Evolutionary conservation across 2,888 invertebrate species (phyloP), one percentile per base, ranked within the genome.

Genomic region (Scotopteryx bipunctaria): DNA sequence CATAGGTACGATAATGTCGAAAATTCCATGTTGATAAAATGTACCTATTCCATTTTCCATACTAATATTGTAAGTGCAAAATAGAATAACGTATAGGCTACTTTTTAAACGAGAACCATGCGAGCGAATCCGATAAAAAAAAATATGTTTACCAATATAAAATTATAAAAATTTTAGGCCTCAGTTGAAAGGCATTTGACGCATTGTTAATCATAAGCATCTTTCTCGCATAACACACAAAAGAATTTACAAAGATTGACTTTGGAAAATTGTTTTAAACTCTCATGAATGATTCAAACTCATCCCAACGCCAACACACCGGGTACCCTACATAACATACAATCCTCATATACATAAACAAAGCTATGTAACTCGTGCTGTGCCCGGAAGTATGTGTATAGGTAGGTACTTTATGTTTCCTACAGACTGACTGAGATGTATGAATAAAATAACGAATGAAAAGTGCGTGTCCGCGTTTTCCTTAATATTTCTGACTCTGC

Each of bases 371-470:
- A n/a, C 8, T 25, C n/a, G n/a, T 6, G 5, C 4, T 33, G 13
- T 25, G 25, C 32, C 6, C 8, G 11, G 9, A 29, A 2, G 6
- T 16, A 5, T 29, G 37, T 31, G 31, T 31, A 31, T 31, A 21
- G n/a, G n/a, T n/a, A n/a, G n/a, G n/a, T 29, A 31, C 49, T 50
- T 43, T 49, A 55, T 58, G 57, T 63, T 55, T 61, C 44, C 64
- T 54, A 56, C 56, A 42, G 59, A 63, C 64, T 64, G 49, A 64
- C 59, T 41, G 45, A 55, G 61, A 33, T 31, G 47, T 45, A 64
- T 72, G 70, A 73, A 73, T 72, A 73, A n/a, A 71, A 64, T 71
- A 64, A 72, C 59, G 67, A 61, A 66, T 66, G 62, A 70, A 67
- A 73, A 63, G 66, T 64, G 61, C 61, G 63, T 62, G 55, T n/a